Percentiles rank a stretch among this genome's conserved stretches.
phyloP scores from a whole-genome alignment of 2,113 vertebrate genomes.

The Glaucidium brasilianum region DNA sequence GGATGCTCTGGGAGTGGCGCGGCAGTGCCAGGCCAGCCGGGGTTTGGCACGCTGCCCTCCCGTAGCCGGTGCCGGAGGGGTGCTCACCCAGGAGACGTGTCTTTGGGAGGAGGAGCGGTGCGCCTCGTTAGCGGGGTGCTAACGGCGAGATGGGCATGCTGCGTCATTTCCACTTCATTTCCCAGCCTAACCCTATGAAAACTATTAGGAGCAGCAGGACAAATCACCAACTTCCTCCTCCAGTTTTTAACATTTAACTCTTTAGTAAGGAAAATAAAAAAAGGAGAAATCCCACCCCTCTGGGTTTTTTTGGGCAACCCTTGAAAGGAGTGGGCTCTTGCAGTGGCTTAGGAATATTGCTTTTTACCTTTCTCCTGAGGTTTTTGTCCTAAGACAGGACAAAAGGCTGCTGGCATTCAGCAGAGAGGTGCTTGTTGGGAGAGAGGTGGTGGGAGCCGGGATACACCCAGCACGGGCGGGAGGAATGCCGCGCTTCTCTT shows the following conservation, averaged over 20 bases:
- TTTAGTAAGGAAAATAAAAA: too few relatives aligned
- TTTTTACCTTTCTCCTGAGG: not conserved
- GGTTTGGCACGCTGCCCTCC: not conserved
- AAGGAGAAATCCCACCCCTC: not conserved
- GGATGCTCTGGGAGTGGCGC: not conserved
- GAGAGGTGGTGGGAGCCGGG: not conserved
- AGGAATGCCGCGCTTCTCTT: not conserved
- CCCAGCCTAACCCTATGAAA: not conserved
- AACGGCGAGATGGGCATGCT: not conserved
- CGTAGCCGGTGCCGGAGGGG: not conserved
- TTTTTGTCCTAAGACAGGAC: not conserved
- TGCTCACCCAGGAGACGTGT: rapidly evolving
- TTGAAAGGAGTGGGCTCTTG: not conserved
- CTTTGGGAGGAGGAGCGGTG: not conserved
- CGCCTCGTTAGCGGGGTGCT: not conserved
- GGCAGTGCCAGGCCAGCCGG: rapidly evolving
- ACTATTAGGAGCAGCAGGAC: conserved; percentile 16
- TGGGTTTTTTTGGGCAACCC: not conserved
- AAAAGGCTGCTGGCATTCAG: not conserved
- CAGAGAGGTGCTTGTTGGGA: not conserved
- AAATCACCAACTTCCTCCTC: not conserved
- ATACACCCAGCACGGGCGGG: not conserved
- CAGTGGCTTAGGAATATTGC: not conserved
- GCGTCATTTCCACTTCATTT: conserved; percentile 3
- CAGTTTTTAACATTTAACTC: not conserved